phyloP scores from a whole-genome alignment of 2,797 vertebrate species.

The Rousettus madagascariensis region DNA sequence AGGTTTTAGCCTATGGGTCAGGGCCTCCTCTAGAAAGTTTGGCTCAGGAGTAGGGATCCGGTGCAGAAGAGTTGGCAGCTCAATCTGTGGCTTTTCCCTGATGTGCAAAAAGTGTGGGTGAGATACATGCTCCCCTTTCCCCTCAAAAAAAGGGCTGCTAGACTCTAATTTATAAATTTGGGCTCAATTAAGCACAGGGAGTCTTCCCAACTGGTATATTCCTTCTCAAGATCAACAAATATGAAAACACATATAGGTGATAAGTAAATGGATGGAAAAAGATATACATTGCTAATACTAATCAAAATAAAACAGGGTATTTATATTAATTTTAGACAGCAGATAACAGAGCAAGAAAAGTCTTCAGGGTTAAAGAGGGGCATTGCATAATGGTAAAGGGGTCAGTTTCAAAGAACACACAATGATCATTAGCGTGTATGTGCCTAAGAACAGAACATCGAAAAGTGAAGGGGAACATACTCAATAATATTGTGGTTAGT shows the following conservation, averaged over 20 bases:
- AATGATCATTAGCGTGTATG: not conserved
- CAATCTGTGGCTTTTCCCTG: no score
- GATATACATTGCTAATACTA: not conserved
- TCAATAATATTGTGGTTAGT: not conserved
- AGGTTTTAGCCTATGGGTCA: not conserved
- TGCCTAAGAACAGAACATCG: not conserved
- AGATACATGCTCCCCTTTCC: no score
- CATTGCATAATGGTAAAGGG: not conserved
- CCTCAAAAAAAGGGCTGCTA: not conserved
- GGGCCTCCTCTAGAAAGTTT: not conserved
- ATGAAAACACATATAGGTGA: not conserved
- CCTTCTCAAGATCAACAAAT: not conserved
- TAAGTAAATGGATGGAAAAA: not conserved
- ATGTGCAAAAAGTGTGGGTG: no score
- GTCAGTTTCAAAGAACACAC: not conserved
- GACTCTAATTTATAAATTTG: not conserved
- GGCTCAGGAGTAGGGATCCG: not conserved
- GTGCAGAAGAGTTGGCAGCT: not conserved
- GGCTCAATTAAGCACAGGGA: not conserved
- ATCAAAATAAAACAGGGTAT: not conserved
- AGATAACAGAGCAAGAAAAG: not conserved
- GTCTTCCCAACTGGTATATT: not conserved
- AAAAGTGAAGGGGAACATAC: not conserved
- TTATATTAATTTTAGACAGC: not conserved
- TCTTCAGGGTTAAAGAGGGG: not conserved